Evolutionary conservation across 2,113 vertebrate genomes (phyloP).

Genomic region (Xiphophorus couchianus): DNA sequence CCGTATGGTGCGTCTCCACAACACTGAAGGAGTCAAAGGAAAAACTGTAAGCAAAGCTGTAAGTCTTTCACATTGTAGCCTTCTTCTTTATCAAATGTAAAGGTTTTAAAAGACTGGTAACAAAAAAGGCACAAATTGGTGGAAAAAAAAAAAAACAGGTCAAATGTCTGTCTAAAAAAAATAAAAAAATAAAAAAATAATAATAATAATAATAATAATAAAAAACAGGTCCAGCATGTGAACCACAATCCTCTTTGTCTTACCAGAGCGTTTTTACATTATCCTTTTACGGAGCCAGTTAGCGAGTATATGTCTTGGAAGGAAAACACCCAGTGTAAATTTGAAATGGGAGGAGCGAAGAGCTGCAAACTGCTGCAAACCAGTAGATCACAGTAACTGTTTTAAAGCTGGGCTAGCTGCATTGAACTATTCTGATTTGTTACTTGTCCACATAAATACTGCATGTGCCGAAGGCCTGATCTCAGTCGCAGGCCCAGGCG

Average conservation of each 20-base stretch:
- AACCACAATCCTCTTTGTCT: not conserved
- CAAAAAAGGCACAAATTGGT: not conserved
- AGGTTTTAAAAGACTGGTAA: too few relatives aligned
- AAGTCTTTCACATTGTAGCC: not conserved
- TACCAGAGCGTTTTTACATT: not conserved
- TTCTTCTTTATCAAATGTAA: not conserved
- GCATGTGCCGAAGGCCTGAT: not conserved
- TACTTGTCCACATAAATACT: not conserved
- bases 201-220: too few relatives aligned
- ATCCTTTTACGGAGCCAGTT: not conserved
- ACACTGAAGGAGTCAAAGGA: not conserved
- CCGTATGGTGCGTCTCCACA: not conserved
- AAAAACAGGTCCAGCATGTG: too few relatives aligned
- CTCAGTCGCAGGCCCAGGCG: not conserved
- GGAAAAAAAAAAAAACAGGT: not conserved
- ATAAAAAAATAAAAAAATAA: too few relatives aligned
- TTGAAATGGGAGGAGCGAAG: not conserved
- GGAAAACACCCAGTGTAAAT: not conserved
- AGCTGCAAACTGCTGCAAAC: not conserved
- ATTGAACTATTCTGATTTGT: not conserved
- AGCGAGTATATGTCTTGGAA: not conserved
- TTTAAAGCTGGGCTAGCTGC: not conserved
- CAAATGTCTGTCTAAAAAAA: too few relatives aligned
- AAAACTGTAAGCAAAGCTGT: not conserved
- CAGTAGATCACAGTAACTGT: not conserved